A percentile compares a stretch with the other conserved stretches of the same genome.
Evolutionary conservation across 2,888 invertebrate genomes (phyloP).

Genomic region (Caenorhabditis macrosperma): DNA sequence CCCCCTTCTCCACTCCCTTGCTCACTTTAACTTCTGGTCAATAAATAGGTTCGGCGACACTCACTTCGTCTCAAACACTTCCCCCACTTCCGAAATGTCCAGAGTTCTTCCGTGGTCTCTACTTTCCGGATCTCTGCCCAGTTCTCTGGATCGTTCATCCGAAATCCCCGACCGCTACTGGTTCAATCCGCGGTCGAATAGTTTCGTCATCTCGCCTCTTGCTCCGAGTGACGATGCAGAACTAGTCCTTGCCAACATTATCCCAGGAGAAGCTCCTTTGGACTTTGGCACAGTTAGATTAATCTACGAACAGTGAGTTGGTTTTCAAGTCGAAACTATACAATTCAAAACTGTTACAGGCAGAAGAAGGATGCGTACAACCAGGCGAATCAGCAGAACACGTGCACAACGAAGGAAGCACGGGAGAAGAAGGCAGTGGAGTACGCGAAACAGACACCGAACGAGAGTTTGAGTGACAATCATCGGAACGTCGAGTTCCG

Average conservation of each 20-base stretch:
- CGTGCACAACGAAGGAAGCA: not conserved
- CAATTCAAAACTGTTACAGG: not conserved
- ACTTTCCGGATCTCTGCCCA: not conserved
- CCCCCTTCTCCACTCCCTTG: too few species aligned
- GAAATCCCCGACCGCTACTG: not conserved
- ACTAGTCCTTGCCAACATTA: not conserved
- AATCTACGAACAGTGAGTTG: not conserved
- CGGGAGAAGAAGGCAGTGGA: not conserved
- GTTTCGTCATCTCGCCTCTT: not conserved
- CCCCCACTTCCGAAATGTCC: too few species aligned
- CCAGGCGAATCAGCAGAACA: not conserved
- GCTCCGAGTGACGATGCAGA: not conserved
- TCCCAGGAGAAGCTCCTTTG: not conserved
- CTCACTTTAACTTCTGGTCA: too few species aligned
- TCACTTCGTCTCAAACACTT: too few species aligned
- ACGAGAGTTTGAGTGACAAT: not conserved
- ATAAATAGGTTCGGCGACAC: too few species aligned
- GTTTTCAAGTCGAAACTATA: not conserved
- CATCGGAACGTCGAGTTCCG: not conserved
- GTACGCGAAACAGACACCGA: slow-evolving; percentile 1
- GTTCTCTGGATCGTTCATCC: too few species aligned
- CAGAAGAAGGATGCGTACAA: slow-evolving; percentile 16
- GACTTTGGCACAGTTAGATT: too few species aligned
- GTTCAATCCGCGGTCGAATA: not conserved
- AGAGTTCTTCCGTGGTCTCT: not conserved